A percentile compares a stretch with the other conserved stretches of the same genome.
Conservation (phyloP, 2,888 invertebrate species). For the Lymantria dispar region DNA sequence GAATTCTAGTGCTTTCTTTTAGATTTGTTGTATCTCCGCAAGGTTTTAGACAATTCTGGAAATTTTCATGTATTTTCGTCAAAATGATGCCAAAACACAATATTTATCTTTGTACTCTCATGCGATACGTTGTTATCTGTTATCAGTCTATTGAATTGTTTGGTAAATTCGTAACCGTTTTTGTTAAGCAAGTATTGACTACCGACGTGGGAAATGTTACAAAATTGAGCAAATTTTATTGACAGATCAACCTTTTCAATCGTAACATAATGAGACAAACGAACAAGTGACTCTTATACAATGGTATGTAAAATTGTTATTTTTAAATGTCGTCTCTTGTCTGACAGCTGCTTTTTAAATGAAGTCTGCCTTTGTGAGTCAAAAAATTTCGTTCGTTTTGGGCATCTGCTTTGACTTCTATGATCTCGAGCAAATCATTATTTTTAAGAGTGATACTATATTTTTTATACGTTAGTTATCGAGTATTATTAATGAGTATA, state of each 20-base stretch:
- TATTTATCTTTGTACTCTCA: constrained; percentile 29
- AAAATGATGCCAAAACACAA: constrained; percentile 1
- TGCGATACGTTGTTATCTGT: constrained; percentile 35
- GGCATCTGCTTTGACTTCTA: too few species aligned
- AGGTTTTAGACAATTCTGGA: neutral
- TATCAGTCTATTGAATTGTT: constrained; percentile 32
- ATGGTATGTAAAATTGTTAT: constrained; percentile 23
- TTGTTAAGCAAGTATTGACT: constrained; percentile 14
- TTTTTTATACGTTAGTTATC: too few species aligned
- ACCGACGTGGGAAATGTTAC: constrained; percentile 4
- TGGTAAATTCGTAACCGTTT: constrained; percentile 20
- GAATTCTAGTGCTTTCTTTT: constrained; percentile 6
- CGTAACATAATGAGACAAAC: constrained; percentile 3
- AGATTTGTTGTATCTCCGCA: neutral
- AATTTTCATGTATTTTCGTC: neutral
- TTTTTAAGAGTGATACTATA: too few species aligned
- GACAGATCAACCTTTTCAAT: constrained; percentile 9
- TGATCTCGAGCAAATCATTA: too few species aligned
- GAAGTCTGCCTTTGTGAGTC: too few species aligned
- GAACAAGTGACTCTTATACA: constrained; percentile 3
- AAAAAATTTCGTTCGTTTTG: too few species aligned
- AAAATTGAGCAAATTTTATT: neutral
- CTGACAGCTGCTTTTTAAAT: too few species aligned
- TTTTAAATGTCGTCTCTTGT: constrained; percentile 8
- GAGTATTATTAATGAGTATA: too few species aligned